These are phyloP conservation scores for Dipodomys merriami DNA, from an alignment of 2,113 vertebrate species.

Conservation along the genomic window DNA sequence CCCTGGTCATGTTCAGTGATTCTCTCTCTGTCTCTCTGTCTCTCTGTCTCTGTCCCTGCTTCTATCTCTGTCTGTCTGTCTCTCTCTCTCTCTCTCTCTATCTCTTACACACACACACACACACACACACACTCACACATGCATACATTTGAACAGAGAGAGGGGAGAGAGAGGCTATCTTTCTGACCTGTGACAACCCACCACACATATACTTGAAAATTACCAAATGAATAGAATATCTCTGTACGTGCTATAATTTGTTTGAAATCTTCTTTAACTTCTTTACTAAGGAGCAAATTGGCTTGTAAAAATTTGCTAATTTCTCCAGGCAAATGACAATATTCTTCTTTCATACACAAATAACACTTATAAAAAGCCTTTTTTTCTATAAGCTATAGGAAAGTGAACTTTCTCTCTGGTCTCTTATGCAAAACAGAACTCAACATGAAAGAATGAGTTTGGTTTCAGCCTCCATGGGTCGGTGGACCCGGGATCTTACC, in stretches of 20 bases:
- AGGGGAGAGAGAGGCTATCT: no score
- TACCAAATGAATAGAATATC: background rate
- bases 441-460: background rate
- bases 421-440: slow-evolving; percentile 1
- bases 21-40: no score
- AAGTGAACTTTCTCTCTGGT: background rate
- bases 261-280: background rate
- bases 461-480: background rate
- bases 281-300: background rate
- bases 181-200: no score
- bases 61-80: no score
- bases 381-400: background rate
- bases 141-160: no score
- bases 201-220: background rate
- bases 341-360: background rate
- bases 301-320: background rate
- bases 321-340: slow-evolving; percentile 13
- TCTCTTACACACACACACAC: no score
- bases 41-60: no score
- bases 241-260: background rate
- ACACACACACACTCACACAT: no score
- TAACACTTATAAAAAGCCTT: background rate
- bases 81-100: no score
- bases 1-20: no score
- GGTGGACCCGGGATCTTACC: slow-evolving; percentile 82